Conservation (phyloP, 2,888 invertebrate species). For the Steinernema hermaphroditum region DNA sequence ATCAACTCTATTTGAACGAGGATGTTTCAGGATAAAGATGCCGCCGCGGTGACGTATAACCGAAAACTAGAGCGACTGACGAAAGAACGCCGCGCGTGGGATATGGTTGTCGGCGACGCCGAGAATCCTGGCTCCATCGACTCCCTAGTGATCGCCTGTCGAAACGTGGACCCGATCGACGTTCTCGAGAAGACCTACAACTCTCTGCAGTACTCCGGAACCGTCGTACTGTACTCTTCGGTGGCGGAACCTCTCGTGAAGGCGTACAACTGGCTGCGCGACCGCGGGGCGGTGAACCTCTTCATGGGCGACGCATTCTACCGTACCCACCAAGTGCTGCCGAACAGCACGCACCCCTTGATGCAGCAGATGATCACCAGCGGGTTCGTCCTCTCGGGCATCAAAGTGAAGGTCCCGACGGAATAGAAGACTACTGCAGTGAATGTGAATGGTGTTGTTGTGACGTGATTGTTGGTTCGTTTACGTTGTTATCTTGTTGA, state of each 20-base stretch:
- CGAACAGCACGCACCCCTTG: conserved; percentile 84
- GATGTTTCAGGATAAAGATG: conserved; percentile 37
- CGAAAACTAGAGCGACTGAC: background rate
- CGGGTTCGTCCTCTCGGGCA: conserved; percentile 83
- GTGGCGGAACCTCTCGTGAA: conserved; percentile 71
- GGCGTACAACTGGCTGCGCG: conserved; percentile 79
- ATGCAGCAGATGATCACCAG: conserved; percentile 85
- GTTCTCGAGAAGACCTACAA: conserved; percentile 45
- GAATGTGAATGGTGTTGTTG: background rate
- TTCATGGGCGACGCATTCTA: conserved; percentile 70
- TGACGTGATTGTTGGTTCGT: background rate
- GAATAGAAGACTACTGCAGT: conserved; percentile 54
- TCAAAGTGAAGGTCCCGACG: conserved; percentile 59
- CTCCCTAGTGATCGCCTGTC: conserved; percentile 13
- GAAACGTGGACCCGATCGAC: conserved; percentile 46
- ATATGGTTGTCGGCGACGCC: background rate
- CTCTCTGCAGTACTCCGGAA: conserved; percentile 47
- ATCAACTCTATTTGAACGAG: no score
- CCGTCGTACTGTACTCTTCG: conserved; percentile 55
- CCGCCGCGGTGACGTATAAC: conserved; percentile 18
- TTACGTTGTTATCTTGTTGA: conserved; percentile 4
- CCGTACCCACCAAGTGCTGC: conserved; percentile 66
- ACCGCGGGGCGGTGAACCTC: conserved; percentile 74
- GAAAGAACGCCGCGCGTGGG: conserved; percentile 6
- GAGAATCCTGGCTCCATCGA: conserved; percentile 24